Evolutionary conservation across 2,888 invertebrate species (phyloP), one percentile per base, ranked within the genome.

Genomic region (Drosophila heteroneura): DNA sequence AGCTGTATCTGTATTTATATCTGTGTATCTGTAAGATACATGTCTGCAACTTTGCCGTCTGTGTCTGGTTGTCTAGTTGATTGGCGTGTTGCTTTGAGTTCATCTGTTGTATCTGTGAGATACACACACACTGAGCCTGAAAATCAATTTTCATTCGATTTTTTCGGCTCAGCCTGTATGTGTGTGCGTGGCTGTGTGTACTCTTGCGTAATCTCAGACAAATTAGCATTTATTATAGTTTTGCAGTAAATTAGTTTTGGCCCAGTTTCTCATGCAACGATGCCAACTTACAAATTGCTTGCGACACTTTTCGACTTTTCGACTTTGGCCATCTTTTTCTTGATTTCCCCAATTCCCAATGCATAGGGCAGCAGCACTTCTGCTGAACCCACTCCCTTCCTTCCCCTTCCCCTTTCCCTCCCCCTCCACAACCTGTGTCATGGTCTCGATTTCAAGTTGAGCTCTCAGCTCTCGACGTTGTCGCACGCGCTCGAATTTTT

Each of bases 401-500:
- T n/a, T 12, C 30, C 16, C 53, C 37, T 1, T 37, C 52, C 37
- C 30, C 32, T n/a, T 12, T 28, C 16, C 53, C 37, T 1, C 33
- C 52, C 37, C 16, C 16, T 5, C 6, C 12, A 5, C 32, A 32
- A 30, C 53, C 53, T 35, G 56, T 75, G 74, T 67, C 78, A 76
- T 61, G 76, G 79, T 90, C 74, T 86, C 86, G 56, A 70, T 83
- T 82, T 79, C 80, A 77, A 26, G 56, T 28, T 56, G 58, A 59
- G 41, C 39, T 65, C 73, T 73, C 68, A 68, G 58, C 49, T 74
- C 70, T 60, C 64, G 37, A 37, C 68, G 69, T 58, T 74, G 69
- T 76, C 79, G 79, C 84, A 85, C 85, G 80, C 86, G 90, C 76
- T 83, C 76, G 68, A 90, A 89, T 84, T 90, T 90, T 89, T 83